Percentiles rank a stretch among this genome's conserved stretches.
phyloP scores from a whole-genome alignment of 1,140 invertebrate species.

The Lordiphosa stackelbergi region DNA sequence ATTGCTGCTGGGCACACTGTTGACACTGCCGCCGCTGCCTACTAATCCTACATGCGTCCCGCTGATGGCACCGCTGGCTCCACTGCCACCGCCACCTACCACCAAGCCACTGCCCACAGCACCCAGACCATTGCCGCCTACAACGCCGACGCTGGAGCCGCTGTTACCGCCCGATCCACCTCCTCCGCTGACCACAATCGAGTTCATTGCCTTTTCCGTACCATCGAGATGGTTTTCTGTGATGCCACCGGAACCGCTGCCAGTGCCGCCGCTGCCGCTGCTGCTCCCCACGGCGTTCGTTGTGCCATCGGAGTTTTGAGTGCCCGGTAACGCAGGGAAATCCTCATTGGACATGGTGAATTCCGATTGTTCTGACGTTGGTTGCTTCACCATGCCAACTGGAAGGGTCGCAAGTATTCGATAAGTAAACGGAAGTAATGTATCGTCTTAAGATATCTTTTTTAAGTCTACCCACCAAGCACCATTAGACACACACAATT shows the following conservation, averaged over 20 bases:
- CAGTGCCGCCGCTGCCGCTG: conserved; percentile 33
- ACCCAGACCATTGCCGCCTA: conserved; percentile 58
- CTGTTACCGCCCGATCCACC: conserved; percentile 61
- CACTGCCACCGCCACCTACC: conserved; percentile 50
- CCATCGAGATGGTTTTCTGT: conserved; percentile 75
- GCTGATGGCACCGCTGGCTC: conserved; percentile 74
- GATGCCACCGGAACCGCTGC: conserved; percentile 25
- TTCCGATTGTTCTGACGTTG: conserved; percentile 92
- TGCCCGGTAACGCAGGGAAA: conserved; percentile 96
- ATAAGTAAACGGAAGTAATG: conserved; percentile 11
- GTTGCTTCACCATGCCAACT: conserved; percentile 98
- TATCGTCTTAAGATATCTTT: conserved; percentile 32
- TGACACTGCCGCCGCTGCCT: conserved; percentile 67
- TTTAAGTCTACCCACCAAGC: conserved; percentile 1
- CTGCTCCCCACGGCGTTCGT: conserved; percentile 76
- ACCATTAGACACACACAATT: conserved; percentile 24
- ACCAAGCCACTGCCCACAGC: conserved; percentile 53
- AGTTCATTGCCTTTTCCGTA: conserved; percentile 75
- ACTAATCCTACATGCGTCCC: conserved; percentile 63
- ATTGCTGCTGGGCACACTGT: conserved; percentile 64
- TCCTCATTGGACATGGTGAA: conserved; percentile 99
- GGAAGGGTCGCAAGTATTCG: conserved; percentile 40
- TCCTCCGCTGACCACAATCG: conserved; percentile 77
- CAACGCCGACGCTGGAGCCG: conserved; percentile 50
- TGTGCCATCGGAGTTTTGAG: conserved; percentile 78